Evolutionary conservation across 2,888 invertebrate species (phyloP).

Genomic region (Drosophila fungiperda): DNA sequence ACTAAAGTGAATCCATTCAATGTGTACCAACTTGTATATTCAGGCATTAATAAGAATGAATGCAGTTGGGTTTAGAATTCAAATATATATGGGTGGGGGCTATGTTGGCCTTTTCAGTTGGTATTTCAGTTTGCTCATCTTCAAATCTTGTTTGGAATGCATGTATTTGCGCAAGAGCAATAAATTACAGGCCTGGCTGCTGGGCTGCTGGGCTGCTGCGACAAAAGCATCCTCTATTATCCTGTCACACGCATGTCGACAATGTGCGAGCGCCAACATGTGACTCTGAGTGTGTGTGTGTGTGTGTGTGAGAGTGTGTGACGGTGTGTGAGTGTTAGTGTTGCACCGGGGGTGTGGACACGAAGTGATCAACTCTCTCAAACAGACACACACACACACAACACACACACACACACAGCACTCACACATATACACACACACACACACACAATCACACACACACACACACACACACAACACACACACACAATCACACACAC

Average conservation of each 20-base stretch:
- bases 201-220: slow-evolving; percentile 18
- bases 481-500: slow-evolving; percentile 4
- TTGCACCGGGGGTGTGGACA: slow-evolving; percentile 23
- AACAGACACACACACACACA: slow-evolving; percentile 2
- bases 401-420: slow-evolving; percentile 6
- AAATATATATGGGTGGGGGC: neutral
- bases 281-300: slow-evolving; percentile 3
- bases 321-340: neutral
- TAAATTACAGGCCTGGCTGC: slow-evolving; percentile 39
- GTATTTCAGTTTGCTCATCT: slow-evolving; percentile 34
- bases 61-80: neutral
- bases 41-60: slow-evolving; percentile 1
- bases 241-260: slow-evolving; percentile 66
- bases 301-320: neutral
- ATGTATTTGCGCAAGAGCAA: slow-evolving; percentile 39
- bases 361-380: slow-evolving; percentile 34
- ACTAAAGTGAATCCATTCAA: neutral
- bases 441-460: neutral
- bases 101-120: slow-evolving; percentile 2
- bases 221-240: slow-evolving; percentile 68
- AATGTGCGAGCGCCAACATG: slow-evolving; percentile 34
- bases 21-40: neutral
- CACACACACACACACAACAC: slow-evolving; percentile 1
- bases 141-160: slow-evolving; percentile 48
- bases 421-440: neutral